Base-by-base conservation (phyloP, 1,140 invertebrate genomes). In the Pseudachorutes palmiensis region DNA sequence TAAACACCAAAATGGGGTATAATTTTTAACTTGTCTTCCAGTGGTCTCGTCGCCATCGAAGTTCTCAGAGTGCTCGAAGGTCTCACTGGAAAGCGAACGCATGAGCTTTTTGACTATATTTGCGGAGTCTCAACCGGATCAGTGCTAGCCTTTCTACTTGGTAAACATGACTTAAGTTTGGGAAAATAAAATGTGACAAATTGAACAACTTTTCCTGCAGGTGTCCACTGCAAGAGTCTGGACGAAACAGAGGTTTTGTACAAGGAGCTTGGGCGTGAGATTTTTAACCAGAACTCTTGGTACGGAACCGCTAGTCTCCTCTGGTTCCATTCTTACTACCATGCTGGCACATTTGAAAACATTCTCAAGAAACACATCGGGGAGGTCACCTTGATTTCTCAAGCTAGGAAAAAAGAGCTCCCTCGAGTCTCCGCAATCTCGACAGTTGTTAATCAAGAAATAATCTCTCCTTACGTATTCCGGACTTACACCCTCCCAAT, bases 281-380 rank as follows among this genome's bases (percentile, higher is more conserved):
- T 90, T 68, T 92, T 92, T 76, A 85, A 81, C 2, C 87, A 87
- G 72, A 88, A 83, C 72, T 77, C 83, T 9, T 78, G 90, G 29
- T 80, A 81, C 78, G 92, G 92, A 14, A 88, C 89, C 1, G 86
- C 87, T 55, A 87, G 85, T 70, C 80, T 97, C 28, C 83, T 96
- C 2, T 89, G 87, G 85, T 88, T 84, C 67, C 91, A 95, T 78
- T 87, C 90, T 0, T 96, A 94, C 79, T 96, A 97, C 79, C 89
- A 96, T 76, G 92, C 92, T 0, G 81, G 83, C 0, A 79, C 87
- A 1, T 97, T 90, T 90, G 90, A 94, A 76, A 81, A 86, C 72
- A 83, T 96, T 72, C 78, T 97, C 1, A 84, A 86, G 77, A 81
- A 85, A 64, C 82, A 87, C 75, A 77, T 91, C 30, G 86, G 88